phyloP scores from a whole-genome alignment of 1,140 invertebrate genomes.

The Neotoxoptera formosana region DNA sequence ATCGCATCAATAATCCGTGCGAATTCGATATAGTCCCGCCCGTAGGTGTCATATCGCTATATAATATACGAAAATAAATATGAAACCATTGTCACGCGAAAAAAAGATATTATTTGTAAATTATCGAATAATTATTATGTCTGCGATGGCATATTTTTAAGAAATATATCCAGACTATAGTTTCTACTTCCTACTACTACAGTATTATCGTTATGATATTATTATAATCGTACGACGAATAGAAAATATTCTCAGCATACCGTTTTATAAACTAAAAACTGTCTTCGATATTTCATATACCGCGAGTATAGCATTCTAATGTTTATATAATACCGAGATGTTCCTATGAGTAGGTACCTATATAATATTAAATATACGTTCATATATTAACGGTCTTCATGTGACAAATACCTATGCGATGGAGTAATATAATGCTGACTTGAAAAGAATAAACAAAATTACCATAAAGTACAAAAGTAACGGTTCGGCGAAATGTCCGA shows the following conservation, averaged over 20 bases:
- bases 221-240: background rate
- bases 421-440: background rate
- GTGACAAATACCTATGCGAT: background rate
- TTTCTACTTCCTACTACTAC: background rate
- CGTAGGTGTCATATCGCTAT: background rate
- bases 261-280: background rate
- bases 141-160: background rate
- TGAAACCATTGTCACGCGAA: background rate
- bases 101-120: background rate
- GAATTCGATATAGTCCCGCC: too few species aligned
- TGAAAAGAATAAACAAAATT: slow-evolving; percentile 33
- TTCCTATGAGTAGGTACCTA: background rate
- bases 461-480: slow-evolving; percentile 46
- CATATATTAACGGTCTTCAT: slow-evolving; percentile 7
- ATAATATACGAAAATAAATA: background rate
- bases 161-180: background rate
- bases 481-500: slow-evolving; percentile 36
- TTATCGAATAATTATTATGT: background rate
- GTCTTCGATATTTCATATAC: background rate
- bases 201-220: background rate
- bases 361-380: slow-evolving; percentile 7
- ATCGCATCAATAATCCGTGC: background rate
- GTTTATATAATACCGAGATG: background rate
- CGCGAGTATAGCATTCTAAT: background rate
- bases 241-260: background rate